A percentile compares a stretch with the other conserved stretches of the same genome.
Evolutionary conservation across 2,113 vertebrate genomes (phyloP).

Genomic region (Vidua chalybeata): DNA sequence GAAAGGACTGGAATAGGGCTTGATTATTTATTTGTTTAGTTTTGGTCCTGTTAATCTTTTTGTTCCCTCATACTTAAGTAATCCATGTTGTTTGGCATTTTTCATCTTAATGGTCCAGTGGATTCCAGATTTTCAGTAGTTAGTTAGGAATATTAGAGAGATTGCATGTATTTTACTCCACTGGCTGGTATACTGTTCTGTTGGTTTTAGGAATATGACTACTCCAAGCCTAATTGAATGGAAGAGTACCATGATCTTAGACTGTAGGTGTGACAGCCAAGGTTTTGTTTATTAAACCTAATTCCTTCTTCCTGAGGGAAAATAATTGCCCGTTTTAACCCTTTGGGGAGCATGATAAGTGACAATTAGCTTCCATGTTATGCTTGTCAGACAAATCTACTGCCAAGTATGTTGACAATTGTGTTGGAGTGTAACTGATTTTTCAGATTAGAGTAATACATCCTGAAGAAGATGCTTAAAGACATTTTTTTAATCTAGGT

Average conservation of each 20-base stretch:
- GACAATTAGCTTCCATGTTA: neutral
- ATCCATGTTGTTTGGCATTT: neutral
- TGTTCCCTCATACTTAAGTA: accelerated
- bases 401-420: neutral
- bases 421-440: neutral
- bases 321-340: neutral
- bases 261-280: neutral
- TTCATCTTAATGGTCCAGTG: neutral
- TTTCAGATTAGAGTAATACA: neutral
- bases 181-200: neutral
- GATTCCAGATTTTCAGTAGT: neutral
- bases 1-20: neutral
- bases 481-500: accelerated
- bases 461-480: neutral
- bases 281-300: neutral
- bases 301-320: neutral
- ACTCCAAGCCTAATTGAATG: neutral
- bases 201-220: neutral
- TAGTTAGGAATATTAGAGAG: neutral
- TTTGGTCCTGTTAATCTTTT: neutral
- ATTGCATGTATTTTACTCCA: neutral
- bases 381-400: neutral
- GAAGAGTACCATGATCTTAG: neutral
- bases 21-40: neutral
- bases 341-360: neutral